These are phyloP conservation scores for Beroe forskalii DNA, from an alignment of 37 sponge, comb jelly and placozoan species.

Conservation along the genomic window DNA sequence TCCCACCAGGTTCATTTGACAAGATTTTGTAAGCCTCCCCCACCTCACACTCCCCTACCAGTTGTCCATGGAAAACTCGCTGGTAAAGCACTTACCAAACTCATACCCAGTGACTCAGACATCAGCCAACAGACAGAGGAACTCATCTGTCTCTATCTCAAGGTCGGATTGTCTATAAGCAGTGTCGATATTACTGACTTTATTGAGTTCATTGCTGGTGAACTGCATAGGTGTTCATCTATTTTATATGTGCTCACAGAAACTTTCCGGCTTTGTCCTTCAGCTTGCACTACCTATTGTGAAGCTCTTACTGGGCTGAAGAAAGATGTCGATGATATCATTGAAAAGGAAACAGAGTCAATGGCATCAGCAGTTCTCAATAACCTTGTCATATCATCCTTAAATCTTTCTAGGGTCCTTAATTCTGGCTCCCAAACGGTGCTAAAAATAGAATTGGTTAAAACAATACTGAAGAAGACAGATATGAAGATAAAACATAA, in stretches of 20 bases:
- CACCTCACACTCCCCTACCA: slow-evolving; percentile 41
- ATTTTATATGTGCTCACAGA: not conserved
- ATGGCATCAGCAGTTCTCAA: not conserved
- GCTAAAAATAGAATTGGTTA: not conserved
- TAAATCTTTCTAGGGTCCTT: not conserved
- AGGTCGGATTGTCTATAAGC: not conserved
- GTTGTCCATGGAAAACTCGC: not conserved
- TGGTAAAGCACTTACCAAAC: not conserved
- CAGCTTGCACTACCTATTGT: not conserved
- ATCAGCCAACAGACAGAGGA: not conserved
- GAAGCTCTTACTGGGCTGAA: not conserved
- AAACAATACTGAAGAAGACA: not conserved
- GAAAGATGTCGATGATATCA: not conserved
- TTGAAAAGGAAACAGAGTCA: not conserved
- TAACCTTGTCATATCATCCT: not conserved
- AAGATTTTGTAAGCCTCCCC: slow-evolving; percentile 45
- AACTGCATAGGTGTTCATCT: not conserved
- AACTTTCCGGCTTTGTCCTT: not conserved
- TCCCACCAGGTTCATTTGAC: not conserved
- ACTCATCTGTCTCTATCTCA: slow-evolving; percentile 1
- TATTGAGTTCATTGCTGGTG: not conserved
- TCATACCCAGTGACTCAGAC: not conserved
- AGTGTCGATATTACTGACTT: not conserved
- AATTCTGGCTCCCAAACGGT: not conserved
- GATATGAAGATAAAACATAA: not conserved